Percentiles rank a stretch among this genome's conserved stretches.
Evolutionary conservation across 2,797 vertebrate species (phyloP).

Genomic region (Pseudochirops cupreus): DNA sequence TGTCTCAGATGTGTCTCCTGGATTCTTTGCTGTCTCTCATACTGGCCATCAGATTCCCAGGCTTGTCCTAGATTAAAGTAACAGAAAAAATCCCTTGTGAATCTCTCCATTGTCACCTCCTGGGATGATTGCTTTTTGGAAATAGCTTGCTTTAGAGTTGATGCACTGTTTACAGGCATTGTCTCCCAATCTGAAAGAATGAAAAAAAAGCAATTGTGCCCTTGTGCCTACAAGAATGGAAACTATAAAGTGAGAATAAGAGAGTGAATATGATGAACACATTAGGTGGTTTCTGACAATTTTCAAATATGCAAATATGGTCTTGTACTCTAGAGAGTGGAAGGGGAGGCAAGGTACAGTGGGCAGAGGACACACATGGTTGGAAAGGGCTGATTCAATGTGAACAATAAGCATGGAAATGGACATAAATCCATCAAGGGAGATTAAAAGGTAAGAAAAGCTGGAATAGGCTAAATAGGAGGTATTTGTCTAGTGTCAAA

Average conservation of each 20-base stretch:
- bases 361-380: neutral
- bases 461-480: neutral
- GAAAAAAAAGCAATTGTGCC: neutral
- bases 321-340: neutral
- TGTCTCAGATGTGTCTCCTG: conserved; percentile 66
- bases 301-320: neutral
- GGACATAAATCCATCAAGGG: neutral
- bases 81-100: conserved; percentile 52
- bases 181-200: conserved; percentile 70
- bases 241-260: neutral
- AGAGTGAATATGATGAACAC: neutral
- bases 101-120: conserved; percentile 64
- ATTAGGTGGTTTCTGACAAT: neutral
- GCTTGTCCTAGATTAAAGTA: conserved; percentile 68
- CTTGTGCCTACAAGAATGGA: neutral
- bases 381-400: neutral
- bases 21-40: conserved; percentile 52
- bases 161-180: conserved; percentile 50
- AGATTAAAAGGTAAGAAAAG: neutral
- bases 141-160: conserved; percentile 44
- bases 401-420: neutral
- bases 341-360: neutral
- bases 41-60: conserved; percentile 56
- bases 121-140: conserved; percentile 41
- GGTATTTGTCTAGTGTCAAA: neutral